These are phyloP conservation scores for Acronicta leporina DNA, from an alignment of 2,888 invertebrate genomes.

Conservation along the genomic window DNA sequence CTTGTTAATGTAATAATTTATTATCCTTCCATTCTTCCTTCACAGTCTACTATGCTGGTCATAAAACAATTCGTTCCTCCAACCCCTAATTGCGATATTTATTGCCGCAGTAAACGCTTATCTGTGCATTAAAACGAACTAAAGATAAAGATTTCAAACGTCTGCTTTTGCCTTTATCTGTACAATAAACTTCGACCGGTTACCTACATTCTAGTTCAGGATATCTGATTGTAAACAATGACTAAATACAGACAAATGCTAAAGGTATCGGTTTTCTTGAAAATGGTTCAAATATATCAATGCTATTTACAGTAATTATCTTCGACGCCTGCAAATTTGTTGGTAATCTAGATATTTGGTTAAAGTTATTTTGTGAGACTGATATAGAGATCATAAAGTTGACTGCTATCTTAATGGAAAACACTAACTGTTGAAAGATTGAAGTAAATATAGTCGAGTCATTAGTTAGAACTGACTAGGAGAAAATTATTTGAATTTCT, in stretches of 20 bases:
- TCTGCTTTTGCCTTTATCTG: conserved; percentile 58
- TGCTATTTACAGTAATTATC: conserved; percentile 47
- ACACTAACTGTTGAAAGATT: conserved; percentile 43
- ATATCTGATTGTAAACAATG: conserved; percentile 50
- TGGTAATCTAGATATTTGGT: conserved; percentile 50
- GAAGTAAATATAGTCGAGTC: conserved; percentile 31
- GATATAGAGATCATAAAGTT: conserved; percentile 49
- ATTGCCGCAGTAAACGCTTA: conserved; percentile 71
- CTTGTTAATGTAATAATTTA: no score
- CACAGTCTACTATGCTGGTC: conserved; percentile 54
- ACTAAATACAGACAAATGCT: conserved; percentile 43
- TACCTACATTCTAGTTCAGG: conserved; percentile 48
- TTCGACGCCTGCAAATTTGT: conserved; percentile 47
- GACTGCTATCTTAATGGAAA: conserved; percentile 52
- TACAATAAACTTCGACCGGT: conserved; percentile 53
- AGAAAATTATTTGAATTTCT: conserved; percentile 14
- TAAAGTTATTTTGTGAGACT: conserved; percentile 48
- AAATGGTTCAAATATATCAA: conserved; percentile 38
- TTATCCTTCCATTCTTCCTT: no score
- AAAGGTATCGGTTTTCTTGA: conserved; percentile 40
- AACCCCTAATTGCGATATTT: conserved; percentile 75
- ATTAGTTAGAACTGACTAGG: conserved; percentile 35
- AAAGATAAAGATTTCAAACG: conserved; percentile 62
- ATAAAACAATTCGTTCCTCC: conserved; percentile 66
- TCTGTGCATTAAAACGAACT: conserved; percentile 59